Evolutionary conservation across 2,797 vertebrate species (phyloP).

Genomic region (Clarias laeviceps): DNA sequence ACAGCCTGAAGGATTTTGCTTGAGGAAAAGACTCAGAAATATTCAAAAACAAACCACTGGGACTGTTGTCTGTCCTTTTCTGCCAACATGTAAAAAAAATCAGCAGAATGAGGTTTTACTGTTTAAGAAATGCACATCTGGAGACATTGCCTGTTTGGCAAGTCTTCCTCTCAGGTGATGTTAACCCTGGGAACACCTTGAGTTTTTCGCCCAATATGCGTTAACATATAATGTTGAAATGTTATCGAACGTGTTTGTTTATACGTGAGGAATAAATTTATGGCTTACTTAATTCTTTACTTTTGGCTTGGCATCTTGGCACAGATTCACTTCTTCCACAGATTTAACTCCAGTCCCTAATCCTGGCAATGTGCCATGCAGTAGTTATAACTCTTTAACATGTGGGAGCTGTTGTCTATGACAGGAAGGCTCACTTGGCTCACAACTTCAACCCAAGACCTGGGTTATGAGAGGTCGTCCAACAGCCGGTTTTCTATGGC

Average conservation of each 20-base stretch:
- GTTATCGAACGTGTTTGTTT: neutral
- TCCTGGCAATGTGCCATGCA: slow-evolving; percentile 21
- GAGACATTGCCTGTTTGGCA: too few species aligned
- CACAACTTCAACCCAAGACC: slow-evolving; percentile 48
- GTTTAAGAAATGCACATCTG: neutral
- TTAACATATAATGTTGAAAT: too few species aligned
- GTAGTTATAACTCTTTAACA: slow-evolving; percentile 46
- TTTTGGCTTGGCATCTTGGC: slow-evolving; percentile 30
- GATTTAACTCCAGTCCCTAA: slow-evolving; percentile 12
- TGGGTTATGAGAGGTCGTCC: slow-evolving; percentile 51
- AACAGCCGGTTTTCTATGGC: slow-evolving; percentile 46
- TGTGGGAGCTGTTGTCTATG: slow-evolving; percentile 44
- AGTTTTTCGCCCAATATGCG: neutral
- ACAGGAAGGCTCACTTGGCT: slow-evolving; percentile 50
- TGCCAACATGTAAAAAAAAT: neutral
- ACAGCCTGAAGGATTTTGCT: slow-evolving; percentile 9
- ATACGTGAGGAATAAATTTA: neutral
- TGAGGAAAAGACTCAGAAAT: neutral
- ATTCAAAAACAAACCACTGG: neutral
- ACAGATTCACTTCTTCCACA: slow-evolving; percentile 33
- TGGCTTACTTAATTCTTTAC: slow-evolving; percentile 1
- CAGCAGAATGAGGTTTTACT: neutral
- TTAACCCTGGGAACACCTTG: neutral
- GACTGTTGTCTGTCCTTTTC: neutral
- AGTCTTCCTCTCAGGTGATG: neutral